Percentiles rank a stretch among this genome's conserved stretches.
These are phyloP conservation scores for Diabrotica undecimpunctata DNA, from an alignment of 1,140 invertebrate genomes.

Conservation along the genomic window DNA sequence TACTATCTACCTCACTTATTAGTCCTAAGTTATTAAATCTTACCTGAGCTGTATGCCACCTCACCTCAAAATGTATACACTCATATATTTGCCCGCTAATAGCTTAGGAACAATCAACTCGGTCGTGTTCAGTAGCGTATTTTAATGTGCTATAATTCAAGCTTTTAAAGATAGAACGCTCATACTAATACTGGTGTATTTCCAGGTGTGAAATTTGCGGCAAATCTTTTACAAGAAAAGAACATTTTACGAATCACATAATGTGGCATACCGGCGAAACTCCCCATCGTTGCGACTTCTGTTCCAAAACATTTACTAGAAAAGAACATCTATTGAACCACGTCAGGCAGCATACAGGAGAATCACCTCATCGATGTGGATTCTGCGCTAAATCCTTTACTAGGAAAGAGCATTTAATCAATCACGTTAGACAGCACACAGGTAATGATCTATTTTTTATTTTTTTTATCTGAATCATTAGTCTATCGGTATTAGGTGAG, in stretches of 20 bases:
- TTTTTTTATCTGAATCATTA: no score
- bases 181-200: conserved; percentile 3
- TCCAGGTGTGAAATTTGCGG: conserved; percentile 79
- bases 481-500: no score
- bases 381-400: conserved; percentile 82
- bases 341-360: conserved; percentile 75
- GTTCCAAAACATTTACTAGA: conserved; percentile 77
- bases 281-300: conserved; percentile 80
- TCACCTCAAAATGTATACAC: no score
- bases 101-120: no score
- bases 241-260: conserved; percentile 82
- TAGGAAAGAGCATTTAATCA: conserved; percentile 76
- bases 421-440: conserved; percentile 84
- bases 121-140: no score
- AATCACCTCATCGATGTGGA: conserved; percentile 76
- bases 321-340: conserved; percentile 81
- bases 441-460: conserved; percentile 56
- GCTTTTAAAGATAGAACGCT: no score
- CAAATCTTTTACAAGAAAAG: conserved; percentile 82
- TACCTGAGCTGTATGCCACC: no score
- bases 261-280: conserved; percentile 85
- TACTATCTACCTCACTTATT: no score
- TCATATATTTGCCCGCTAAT: no score
- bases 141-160: no score
- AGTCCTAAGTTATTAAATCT: no score